Evolutionary conservation across 2,113 vertebrate genomes (phyloP), one percentile per base, ranked within the genome.

Genomic region (Ctenomys sociabilis): DNA sequence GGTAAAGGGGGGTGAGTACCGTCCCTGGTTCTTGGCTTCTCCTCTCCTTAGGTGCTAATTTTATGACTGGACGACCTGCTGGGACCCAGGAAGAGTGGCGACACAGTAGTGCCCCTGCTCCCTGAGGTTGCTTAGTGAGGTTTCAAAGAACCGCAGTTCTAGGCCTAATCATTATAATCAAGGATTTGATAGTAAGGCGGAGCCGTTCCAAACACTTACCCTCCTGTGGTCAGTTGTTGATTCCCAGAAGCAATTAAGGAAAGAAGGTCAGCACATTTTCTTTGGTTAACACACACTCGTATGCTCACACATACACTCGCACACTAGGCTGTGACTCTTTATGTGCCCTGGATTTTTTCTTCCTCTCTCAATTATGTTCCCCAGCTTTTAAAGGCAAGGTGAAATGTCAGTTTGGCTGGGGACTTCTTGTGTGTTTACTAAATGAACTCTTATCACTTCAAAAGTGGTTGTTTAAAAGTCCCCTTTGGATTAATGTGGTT

Each of bases 81-180:
- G 26, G 35, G 90, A 82, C 78, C 87, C 63, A 63, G 68, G 83
- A 54, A 54, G 45, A 68, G 73, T 14, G 14, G 32, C 40, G 40
- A 35, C 72, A 49, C 75, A 21, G 8, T 37, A 43, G 37, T 32
- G 22, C 54, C 43, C 12, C 7, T 93, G 75, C 70, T 77, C 66
- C 0, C 11, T 40, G 91, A 78, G 88, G 35, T 66, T 40, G 32
- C 63, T 72, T 21, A 4, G 5, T 91, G 95, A 89, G 77, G 91
- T 72, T 95, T 63, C 64, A 87, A 63, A 40, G 87, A 96, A 93
- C 93, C 86, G 40, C 94, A 93, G 94, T 72, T 84, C 63, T 64
- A 57, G 93, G 63, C 88, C 96, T 96, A 93, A 93, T 93, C 88
- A 95, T 96, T 80, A 83, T 95, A 94, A 95, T 96, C 91, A 96